These are phyloP conservation scores for Hydractinia echinata DNA, from an alignment of 30 jellyfish, hydroid and myxozoan genomes.

Conservation along the genomic window DNA sequence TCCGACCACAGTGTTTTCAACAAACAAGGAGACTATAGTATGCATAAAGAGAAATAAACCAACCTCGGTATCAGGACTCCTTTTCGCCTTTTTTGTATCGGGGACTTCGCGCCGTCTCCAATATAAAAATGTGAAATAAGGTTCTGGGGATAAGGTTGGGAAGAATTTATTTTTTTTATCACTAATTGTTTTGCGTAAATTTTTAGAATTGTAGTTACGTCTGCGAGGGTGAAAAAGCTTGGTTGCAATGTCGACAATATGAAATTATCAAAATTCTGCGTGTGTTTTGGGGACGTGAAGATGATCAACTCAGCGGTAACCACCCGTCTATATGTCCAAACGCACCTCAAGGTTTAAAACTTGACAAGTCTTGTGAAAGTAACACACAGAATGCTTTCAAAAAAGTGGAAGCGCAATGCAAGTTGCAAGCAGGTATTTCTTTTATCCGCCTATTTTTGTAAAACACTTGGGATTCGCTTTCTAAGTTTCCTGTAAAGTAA, in stretches of 20 bases:
- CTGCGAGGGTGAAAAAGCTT: slow-evolving; percentile 99
- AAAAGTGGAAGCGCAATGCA: slow-evolving; percentile 90
- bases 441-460: background rate
- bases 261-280: slow-evolving; percentile 85
- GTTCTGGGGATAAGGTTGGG: too few species aligned
- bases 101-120: too few species aligned
- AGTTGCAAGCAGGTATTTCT: slow-evolving; percentile 1
- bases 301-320: slow-evolving; percentile 27
- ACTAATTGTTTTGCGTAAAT: too few species aligned
- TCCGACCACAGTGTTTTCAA: too few species aligned
- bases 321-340: slow-evolving; percentile 57
- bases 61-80: too few species aligned
- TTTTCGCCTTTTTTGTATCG: too few species aligned
- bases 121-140: too few species aligned
- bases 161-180: too few species aligned
- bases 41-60: too few species aligned
- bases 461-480: background rate
- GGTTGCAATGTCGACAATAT: slow-evolving; percentile 96
- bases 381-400: slow-evolving; percentile 77
- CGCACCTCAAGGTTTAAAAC: slow-evolving; percentile 81
- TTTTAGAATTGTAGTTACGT: slow-evolving; percentile 97
- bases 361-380: slow-evolving; percentile 71
- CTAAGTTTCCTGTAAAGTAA: background rate
- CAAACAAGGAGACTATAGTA: too few species aligned
- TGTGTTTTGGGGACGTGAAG: slow-evolving; percentile 99